Evolutionary conservation across 2,113 vertebrate species (phyloP).

Genomic region (Hepsetus odoe): DNA sequence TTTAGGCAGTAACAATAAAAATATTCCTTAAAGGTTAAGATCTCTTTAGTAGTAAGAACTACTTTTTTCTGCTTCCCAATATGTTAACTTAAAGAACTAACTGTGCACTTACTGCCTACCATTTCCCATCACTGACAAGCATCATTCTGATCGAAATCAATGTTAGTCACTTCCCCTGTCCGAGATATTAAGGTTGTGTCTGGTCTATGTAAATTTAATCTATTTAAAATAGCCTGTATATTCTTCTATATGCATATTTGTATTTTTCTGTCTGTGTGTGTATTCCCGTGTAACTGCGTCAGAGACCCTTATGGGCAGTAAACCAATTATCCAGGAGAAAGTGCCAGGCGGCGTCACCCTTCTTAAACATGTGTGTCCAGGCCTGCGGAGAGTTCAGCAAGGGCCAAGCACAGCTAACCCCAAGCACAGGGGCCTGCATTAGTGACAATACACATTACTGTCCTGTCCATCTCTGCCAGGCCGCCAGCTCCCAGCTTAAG

Average conservation of each 20-base stretch:
- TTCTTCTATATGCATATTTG: neutral
- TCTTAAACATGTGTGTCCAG: slow-evolving; percentile 46
- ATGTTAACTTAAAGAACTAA: no score
- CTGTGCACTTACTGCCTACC: no score
- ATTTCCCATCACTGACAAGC: no score
- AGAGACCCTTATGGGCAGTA: slow-evolving; percentile 11
- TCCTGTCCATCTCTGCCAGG: slow-evolving; percentile 66
- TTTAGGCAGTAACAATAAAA: no score
- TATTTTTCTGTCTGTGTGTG: slow-evolving; percentile 22
- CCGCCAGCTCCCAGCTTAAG: slow-evolving; percentile 47
- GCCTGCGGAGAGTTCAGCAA: slow-evolving; percentile 41
- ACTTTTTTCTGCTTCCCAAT: no score
- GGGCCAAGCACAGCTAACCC: slow-evolving; percentile 58
- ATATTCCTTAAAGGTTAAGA: no score
- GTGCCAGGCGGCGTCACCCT: slow-evolving; percentile 13
- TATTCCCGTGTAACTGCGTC: slow-evolving; percentile 21
- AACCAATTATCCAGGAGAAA: slow-evolving; percentile 32
- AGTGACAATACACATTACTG: slow-evolving; percentile 75
- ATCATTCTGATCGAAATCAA: no score
- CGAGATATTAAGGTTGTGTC: neutral
- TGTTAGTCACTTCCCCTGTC: no score
- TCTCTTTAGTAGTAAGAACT: no score
- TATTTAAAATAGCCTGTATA: neutral
- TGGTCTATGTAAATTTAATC: neutral
- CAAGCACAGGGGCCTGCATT: slow-evolving; percentile 67